Evolutionary conservation across 23 tunicate species (phyloP).

Genomic region (Halocynthia roretzi): DNA sequence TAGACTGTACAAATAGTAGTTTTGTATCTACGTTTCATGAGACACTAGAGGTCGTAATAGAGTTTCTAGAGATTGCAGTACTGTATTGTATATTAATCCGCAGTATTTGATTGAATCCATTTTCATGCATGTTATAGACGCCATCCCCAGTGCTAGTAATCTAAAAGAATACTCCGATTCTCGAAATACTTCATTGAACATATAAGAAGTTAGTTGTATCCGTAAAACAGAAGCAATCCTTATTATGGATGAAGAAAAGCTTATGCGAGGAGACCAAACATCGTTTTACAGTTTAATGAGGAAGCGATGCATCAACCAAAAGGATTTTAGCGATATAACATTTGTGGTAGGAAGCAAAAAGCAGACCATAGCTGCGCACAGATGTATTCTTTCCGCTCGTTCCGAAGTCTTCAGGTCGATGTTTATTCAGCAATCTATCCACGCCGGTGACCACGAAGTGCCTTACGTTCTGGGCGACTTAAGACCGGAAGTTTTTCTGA

Average conservation of each 20-base stretch:
- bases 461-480: slow-evolving; percentile 55
- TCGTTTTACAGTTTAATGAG: slow-evolving; percentile 93
- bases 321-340: slow-evolving; percentile 77
- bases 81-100: too few relatives aligned
- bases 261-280: slow-evolving; percentile 92
- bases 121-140: too few relatives aligned
- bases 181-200: too few relatives aligned
- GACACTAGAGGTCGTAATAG: too few relatives aligned
- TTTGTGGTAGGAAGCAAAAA: slow-evolving; percentile 74
- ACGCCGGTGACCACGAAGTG: slow-evolving; percentile 53
- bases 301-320: slow-evolving; percentile 84
- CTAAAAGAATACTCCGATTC: too few relatives aligned
- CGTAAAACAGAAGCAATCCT: not conserved
- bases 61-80: too few relatives aligned
- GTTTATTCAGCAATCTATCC: slow-evolving; percentile 73
- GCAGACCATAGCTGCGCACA: slow-evolving; percentile 66
- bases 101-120: too few relatives aligned
- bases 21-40: too few relatives aligned
- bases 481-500: slow-evolving; percentile 88
- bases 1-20: too few relatives aligned
- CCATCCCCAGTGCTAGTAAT: too few relatives aligned
- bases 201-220: too few relatives aligned
- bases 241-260: slow-evolving; percentile 50
- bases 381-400: slow-evolving; percentile 74
- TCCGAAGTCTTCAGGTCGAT: slow-evolving; percentile 77